Evolutionary conservation across 2,797 vertebrate genomes (phyloP), one percentile per base, ranked within the genome.

Genomic region (Neosalanx taihuensis): DNA sequence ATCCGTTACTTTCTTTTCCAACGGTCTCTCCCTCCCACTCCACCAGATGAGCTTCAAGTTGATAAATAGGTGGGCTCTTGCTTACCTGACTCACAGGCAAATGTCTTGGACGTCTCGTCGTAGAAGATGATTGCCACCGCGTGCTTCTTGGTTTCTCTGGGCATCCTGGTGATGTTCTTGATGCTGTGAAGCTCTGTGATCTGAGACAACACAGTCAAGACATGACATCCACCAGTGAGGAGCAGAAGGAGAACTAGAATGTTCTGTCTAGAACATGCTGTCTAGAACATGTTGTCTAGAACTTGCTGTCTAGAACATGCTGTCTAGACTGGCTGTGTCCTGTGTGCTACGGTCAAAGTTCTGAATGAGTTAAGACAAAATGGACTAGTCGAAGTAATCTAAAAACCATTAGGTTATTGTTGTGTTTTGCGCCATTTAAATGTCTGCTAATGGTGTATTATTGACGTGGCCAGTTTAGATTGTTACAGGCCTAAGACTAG

Each of bases 41-140:
- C 41, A 46, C 7, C 41, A 46, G 41, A 46, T 46, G 10, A 46
- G 41, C 41, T 46, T 46, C 41, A 46, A 46, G 41, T 9, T 13
- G 72, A 56, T 72, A 60, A 69, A 70, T 64, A 17, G 37, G 72
- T 26, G 63, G 56, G 69, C 33, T 64, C 41, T 31, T 65, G 58
- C 93, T 94, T 93, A 99, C 98, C 98, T 93, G 98, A 99, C 82
- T 99, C 98, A 89, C 98, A 99, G 85, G 98, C 93, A 89, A 99
- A 99, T 63, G 97, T 98, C 94, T 98, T 99, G 77, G 96, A 97
- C 1, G 95, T 97, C 89, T 99, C 96, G 57, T 99, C 96, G 65
- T 94, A 95, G 90, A 99, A 99, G 93, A 99, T 95, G 91, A 99
- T 98, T 69, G 95, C 96, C 89, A 99, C 95, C 0, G 97, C 98